Base-by-base conservation (phyloP, 2,113 vertebrate species). In the Calonectris borealis region DNA sequence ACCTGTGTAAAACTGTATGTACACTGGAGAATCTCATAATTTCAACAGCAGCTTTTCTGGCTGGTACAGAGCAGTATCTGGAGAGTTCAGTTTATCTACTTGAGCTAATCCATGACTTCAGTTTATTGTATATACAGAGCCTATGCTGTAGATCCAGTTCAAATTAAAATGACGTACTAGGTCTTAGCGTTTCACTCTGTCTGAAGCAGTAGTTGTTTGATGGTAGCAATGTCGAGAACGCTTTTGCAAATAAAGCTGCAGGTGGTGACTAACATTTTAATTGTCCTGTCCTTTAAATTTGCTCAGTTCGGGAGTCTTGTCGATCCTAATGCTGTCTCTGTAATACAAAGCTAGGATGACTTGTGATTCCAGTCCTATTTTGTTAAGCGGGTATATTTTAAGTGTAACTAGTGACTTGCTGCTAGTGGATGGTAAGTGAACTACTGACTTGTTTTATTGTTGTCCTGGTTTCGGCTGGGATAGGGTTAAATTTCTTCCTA, bases 271-370 rank as follows among this genome's bases (percentile, higher is more conserved):
- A 87, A 64, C 40, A 52, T 85, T 82, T 85, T 88, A 83, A 92
- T 88, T 92, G 73, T 51, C 32, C 61, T 82, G n/a, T 72, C 66
- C 90, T 88, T 94, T 86, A 75, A 31, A 77, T 96, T 34, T 84
- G 31, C 78, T 91, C 66, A 12, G 70, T 44, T 61, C 0, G 0
- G 27, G 62, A 80, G 36, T 49, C 82, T 57, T 79, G 57, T 89
- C 11, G 1, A 49, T 95, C 49, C 58, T 93, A 54, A 73, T 83
- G 55, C 52, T 66, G 32, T 76, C 54, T 76, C 66, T 1, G 0
- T 65, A 62, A 38, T 52, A 27, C 60, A 75, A 48, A 91, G 46
- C 42, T 62, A 40, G 54, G 31, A 13, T 85, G 77, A 76, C 73
- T 93, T 55, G 38, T 85, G 49, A 73, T 80, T 83, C 61, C 83